phyloP scores from a whole-genome alignment of 1,140 invertebrate genomes.

The Drosophila subobscura region DNA sequence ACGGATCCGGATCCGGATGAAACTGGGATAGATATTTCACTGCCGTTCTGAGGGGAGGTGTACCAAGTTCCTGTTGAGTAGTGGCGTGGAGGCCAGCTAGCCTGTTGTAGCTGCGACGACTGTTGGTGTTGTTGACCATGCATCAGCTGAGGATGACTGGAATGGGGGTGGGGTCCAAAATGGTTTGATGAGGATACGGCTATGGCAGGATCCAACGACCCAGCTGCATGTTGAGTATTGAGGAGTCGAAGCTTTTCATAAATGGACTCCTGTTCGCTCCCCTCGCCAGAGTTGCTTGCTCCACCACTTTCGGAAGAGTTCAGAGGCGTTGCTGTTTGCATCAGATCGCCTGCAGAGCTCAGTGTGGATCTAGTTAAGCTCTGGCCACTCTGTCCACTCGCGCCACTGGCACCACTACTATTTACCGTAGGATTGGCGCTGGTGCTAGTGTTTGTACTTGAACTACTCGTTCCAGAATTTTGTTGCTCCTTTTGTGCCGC shows the following conservation, averaged over 20 bases:
- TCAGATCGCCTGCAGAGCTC: conserved; percentile 25
- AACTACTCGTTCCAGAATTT: conserved; percentile 26
- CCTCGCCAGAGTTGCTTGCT: conserved; percentile 83
- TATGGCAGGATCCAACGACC: conserved; percentile 26
- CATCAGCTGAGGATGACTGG: conserved; percentile 33
- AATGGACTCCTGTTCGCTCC: conserved; percentile 87
- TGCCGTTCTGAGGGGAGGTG: conserved; percentile 49
- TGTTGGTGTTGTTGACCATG: conserved; percentile 40
- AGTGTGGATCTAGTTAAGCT: background rate
- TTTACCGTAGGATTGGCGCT: conserved; percentile 24
- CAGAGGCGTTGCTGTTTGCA: conserved; percentile 72
- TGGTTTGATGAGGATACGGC: conserved; percentile 28
- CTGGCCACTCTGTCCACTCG: background rate
- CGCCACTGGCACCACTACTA: conserved; percentile 11
- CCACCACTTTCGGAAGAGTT: conserved; percentile 76
- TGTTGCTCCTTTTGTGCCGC: conserved; percentile 95
- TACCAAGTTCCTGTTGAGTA: conserved; percentile 75
- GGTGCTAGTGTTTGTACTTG: conserved; percentile 4
- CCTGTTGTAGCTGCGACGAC: conserved; percentile 37
- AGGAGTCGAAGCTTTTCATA: conserved; percentile 94
- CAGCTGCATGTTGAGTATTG: conserved; percentile 87
- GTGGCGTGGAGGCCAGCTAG: conserved; percentile 67
- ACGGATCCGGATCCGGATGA: conserved; percentile 21
- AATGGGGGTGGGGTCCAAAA: conserved; percentile 36
- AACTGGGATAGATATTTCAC: conserved; percentile 30